Percentiles rank a stretch among this genome's conserved stretches.
Conservation (phyloP, 2,888 invertebrate genomes). For the Xanthia icteritia region DNA sequence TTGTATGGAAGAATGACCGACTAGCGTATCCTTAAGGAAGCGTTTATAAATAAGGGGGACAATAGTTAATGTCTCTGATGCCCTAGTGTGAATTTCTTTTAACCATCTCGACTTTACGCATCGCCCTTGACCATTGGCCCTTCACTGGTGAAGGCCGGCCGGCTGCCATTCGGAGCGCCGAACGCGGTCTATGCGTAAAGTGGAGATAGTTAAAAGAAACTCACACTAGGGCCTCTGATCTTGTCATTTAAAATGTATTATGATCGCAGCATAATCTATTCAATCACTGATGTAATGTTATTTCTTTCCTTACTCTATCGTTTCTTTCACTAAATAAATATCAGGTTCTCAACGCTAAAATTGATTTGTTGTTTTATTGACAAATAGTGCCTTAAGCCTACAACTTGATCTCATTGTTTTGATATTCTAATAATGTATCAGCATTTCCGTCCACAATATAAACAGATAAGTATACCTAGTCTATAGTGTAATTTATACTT, state of each 20-base stretch:
- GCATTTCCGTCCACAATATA: not conserved
- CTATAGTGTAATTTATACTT: not conserved
- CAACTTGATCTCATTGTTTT: not conserved
- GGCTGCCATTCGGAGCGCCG: no score
- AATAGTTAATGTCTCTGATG: not conserved
- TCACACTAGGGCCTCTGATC: no score
- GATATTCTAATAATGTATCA: no score
- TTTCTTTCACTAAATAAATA: not conserved
- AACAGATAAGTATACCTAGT: not conserved
- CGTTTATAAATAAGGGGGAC: no score
- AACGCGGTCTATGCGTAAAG: no score
- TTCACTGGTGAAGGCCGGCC: no score
- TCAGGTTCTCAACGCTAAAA: not conserved
- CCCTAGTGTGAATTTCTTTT: no score
- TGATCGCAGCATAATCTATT: not conserved
- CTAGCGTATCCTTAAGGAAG: no score
- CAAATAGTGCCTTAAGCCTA: not conserved
- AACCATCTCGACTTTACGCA: no score
- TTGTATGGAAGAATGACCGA: no score
- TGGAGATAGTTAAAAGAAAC: no score
- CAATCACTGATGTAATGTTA: not conserved
- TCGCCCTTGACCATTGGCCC: no score
- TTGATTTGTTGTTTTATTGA: not conserved
- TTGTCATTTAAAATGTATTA: not conserved
- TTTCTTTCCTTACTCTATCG: not conserved